Conservation (phyloP, 1,140 invertebrate genomes). For the Acarapis woodi region DNA sequence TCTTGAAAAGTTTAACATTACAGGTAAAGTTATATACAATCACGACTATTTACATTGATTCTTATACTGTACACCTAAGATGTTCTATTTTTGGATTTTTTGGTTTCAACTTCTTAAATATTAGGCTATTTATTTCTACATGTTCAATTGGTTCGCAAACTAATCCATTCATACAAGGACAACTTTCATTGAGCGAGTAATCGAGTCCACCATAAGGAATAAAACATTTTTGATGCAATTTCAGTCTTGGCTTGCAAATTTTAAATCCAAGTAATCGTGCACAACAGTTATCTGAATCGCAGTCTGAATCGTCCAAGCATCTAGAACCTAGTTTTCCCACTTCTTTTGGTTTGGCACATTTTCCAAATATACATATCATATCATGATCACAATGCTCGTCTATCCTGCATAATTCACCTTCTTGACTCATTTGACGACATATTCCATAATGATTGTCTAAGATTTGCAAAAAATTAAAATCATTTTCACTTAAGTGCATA, state of each 20-base stretch:
- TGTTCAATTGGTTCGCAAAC: too few species aligned
- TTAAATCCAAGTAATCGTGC: conserved; percentile 14
- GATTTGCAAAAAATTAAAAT: too few species aligned
- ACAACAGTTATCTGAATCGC: conserved; percentile 12
- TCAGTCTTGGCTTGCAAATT: conserved; percentile 13
- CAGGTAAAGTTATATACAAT: too few species aligned
- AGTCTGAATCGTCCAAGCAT: conserved; percentile 12
- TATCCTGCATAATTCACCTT: conserved; percentile 12
- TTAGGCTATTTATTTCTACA: too few species aligned
- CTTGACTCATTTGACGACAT: conserved; percentile 8
- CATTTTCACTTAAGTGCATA: too few species aligned
- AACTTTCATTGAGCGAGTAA: conserved; percentile 7
- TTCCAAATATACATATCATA: conserved; percentile 14
- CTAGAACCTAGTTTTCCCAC: conserved; percentile 13
- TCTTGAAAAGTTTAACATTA: too few species aligned
- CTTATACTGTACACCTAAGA: too few species aligned
- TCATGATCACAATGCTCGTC: conserved; percentile 13
- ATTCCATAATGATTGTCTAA: conserved; percentile 13
- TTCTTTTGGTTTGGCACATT: conserved; percentile 10
- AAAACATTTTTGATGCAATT: conserved; percentile 13
- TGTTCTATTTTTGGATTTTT: too few species aligned
- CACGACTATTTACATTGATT: too few species aligned
- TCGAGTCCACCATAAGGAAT: conserved; percentile 11
- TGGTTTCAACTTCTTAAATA: too few species aligned
- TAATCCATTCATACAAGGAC: conserved; percentile 9